phyloP scores from a whole-genome alignment of 1,140 invertebrate genomes.

The Drusus annulatus region DNA sequence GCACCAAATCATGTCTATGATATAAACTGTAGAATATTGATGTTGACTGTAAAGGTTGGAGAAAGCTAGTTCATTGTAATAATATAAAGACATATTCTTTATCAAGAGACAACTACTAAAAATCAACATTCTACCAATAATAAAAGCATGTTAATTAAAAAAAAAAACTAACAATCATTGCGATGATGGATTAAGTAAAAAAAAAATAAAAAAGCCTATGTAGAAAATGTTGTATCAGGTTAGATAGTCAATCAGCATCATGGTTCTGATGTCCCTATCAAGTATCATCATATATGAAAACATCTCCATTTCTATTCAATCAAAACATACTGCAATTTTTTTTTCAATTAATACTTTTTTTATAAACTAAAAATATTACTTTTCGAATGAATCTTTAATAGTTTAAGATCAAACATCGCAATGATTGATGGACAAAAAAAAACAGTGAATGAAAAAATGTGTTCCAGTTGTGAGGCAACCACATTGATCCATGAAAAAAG shows the following conservation, averaged over 20 bases:
- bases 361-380: too few relatives aligned
- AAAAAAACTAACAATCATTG: constrained; percentile 13
- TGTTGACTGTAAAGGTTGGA: too few relatives aligned
- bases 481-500: constrained; percentile 27
- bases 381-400: background rate
- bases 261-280: constrained; percentile 21
- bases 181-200: background rate
- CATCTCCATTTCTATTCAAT: too few relatives aligned
- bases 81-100: too few relatives aligned
- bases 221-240: background rate
- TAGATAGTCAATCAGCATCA: constrained; percentile 22
- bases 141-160: constrained; percentile 2
- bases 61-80: too few relatives aligned
- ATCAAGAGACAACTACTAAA: too few relatives aligned
- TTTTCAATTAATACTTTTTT: too few relatives aligned
- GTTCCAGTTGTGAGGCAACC: background rate
- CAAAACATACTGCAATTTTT: too few relatives aligned
- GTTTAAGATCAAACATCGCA: background rate
- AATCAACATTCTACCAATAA: background rate
- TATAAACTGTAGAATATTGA: too few relatives aligned
- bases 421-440: constrained; percentile 20
- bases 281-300: constrained; percentile 4
- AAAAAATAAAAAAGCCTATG: too few relatives aligned
- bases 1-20: too few relatives aligned
- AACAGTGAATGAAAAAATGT: constrained; percentile 12